Evolutionary conservation across 64 coral and sea anemone species (phyloP).

Genomic region (Montipora capricornis): DNA sequence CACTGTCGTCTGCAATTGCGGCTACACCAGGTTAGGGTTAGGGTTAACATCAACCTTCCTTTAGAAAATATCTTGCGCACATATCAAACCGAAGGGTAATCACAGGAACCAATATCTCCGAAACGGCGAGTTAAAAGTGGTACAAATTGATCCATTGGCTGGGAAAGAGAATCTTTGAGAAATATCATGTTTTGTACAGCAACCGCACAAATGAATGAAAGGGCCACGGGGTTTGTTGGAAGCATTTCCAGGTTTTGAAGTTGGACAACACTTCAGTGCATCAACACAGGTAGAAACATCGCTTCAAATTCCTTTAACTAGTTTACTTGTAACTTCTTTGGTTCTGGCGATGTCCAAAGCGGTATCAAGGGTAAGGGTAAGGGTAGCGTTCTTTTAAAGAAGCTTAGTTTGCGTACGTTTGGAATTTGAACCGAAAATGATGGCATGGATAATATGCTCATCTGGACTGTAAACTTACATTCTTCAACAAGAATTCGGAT

Average conservation of each 20-base stretch:
- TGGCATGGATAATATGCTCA: slow-evolving; percentile 68
- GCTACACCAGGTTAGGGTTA: background rate
- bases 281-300: background rate
- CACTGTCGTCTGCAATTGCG: slow-evolving; percentile 21
- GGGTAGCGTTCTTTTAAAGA: background rate
- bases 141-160: background rate
- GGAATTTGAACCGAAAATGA: slow-evolving; percentile 68
- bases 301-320: slow-evolving; percentile 61
- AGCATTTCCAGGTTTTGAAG: no score
- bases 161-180: no score
- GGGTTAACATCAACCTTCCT: background rate
- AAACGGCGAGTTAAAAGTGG: slow-evolving; percentile 21
- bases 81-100: background rate
- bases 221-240: no score
- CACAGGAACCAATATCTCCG: background rate
- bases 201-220: no score
- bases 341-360: slow-evolving; percentile 49
- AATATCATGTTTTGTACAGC: no score
- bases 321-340: slow-evolving; percentile 60
- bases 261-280: background rate
- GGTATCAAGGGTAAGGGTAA: no score
- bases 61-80: background rate
- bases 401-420: slow-evolving; percentile 66
- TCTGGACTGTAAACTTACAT: slow-evolving; percentile 59
- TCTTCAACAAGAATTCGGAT: slow-evolving; percentile 71